Evolutionary conservation across 92 coral and sea anemone genomes (phyloP).

Genomic region (Porites evermanni): DNA sequence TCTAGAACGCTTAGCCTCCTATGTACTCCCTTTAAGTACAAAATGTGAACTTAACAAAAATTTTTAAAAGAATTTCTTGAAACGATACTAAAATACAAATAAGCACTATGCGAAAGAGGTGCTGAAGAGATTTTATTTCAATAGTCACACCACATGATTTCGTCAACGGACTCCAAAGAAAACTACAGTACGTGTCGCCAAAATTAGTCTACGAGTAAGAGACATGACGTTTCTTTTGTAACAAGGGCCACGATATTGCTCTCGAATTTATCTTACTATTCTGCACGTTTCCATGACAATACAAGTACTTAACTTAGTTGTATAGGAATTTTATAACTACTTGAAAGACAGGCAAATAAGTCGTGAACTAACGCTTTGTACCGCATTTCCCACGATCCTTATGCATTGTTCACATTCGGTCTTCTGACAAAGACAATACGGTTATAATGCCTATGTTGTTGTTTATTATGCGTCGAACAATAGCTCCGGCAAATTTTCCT

Average conservation of each 20-base stretch:
- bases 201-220: too few relatives aligned
- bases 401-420: constrained; percentile 38
- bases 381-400: constrained; percentile 43
- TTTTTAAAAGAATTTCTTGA: too few relatives aligned
- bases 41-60: too few relatives aligned
- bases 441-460: constrained; percentile 21
- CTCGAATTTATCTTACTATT: background rate
- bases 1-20: background rate
- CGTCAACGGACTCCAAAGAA: too few relatives aligned
- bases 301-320: background rate
- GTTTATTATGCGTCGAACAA: constrained; percentile 34
- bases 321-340: constrained; percentile 23
- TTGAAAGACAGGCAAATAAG: background rate
- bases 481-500: constrained; percentile 13
- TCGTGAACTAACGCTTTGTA: background rate
- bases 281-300: background rate
- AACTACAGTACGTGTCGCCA: too few relatives aligned
- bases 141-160: background rate
- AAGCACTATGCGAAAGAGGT: too few relatives aligned
- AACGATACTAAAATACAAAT: too few relatives aligned
- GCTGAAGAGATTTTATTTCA: background rate
- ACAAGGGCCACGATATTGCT: background rate
- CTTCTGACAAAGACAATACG: constrained; percentile 30
- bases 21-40: too few relatives aligned
- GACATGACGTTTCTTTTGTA: too few relatives aligned